Percentiles rank a stretch among this genome's conserved stretches.
Conservation (phyloP, 2,888 invertebrate genomes). For the Melanargia galathea region DNA sequence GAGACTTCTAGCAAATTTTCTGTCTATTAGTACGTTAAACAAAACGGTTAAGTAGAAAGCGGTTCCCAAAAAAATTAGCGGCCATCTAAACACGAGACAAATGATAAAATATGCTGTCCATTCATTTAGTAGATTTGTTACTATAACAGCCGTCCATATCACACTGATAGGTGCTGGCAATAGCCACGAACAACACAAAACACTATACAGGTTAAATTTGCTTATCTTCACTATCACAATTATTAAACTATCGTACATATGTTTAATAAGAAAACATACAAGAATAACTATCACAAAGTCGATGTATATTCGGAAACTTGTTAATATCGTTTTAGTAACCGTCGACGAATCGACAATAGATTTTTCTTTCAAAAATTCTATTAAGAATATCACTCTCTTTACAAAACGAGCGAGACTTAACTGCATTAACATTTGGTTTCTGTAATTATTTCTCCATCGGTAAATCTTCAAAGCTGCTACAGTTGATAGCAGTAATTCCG, state of each 20-base stretch:
- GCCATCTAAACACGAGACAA: constrained; percentile 67
- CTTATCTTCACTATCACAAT: constrained; percentile 68
- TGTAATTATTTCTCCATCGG: constrained; percentile 71
- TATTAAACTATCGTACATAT: constrained; percentile 72
- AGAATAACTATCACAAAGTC: constrained; percentile 69
- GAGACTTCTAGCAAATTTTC: constrained; percentile 65
- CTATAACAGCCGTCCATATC: constrained; percentile 50
- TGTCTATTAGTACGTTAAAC: constrained; percentile 61
- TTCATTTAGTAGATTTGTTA: constrained; percentile 45
- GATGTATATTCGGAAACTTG: constrained; percentile 60
- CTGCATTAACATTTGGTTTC: constrained; percentile 76
- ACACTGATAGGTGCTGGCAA: constrained; percentile 60
- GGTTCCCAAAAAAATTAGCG: constrained; percentile 65
- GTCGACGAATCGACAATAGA: constrained; percentile 37
- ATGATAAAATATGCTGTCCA: constrained; percentile 59
- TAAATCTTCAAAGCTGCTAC: constrained; percentile 63
- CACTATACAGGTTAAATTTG: constrained; percentile 58
- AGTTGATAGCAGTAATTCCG: constrained; percentile 63
- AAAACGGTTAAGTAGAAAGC: constrained; percentile 60
- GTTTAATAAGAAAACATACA: constrained; percentile 70
- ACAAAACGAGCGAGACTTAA: constrained; percentile 65
- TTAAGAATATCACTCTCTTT: constrained; percentile 59
- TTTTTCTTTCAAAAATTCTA: constrained; percentile 54
- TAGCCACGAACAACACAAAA: constrained; percentile 63
- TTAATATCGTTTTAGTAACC: constrained; percentile 43